phyloP scores from a whole-genome alignment of 2,888 invertebrate genomes.

The Andrena chrysosceles region DNA sequence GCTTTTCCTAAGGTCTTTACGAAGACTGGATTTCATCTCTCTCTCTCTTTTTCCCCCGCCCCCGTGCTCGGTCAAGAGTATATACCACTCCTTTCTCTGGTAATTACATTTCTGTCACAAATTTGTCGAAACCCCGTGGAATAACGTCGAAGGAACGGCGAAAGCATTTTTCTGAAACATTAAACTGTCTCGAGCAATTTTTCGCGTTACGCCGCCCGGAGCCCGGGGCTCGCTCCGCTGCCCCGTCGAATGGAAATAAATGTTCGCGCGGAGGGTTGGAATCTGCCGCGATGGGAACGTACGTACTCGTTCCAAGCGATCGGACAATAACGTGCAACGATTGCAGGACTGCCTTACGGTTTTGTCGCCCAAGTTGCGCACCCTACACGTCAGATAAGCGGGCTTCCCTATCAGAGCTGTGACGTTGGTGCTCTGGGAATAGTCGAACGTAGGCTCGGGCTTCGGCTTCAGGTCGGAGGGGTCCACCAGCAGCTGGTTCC shows the following conservation, averaged over 20 bases:
- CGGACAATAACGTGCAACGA: background rate
- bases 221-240: background rate
- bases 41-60: background rate
- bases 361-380: conserved; percentile 82
- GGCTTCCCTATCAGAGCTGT: conserved; percentile 83
- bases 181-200: conserved; percentile 39
- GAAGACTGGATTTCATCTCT: conserved; percentile 50
- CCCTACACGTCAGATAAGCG: conserved; percentile 83
- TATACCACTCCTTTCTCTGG: conserved; percentile 32
- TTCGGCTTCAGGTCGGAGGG: conserved; percentile 77
- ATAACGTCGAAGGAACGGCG: background rate
- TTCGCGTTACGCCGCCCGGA: conserved; percentile 2
- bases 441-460: conserved; percentile 82
- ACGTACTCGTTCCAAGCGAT: background rate
- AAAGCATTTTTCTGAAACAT: conserved; percentile 34
- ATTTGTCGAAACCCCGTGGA: conserved; percentile 39
- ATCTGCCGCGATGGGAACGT: background rate
- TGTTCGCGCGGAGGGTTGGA: background rate
- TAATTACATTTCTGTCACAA: conserved; percentile 51
- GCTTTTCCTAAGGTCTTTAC: conserved; percentile 69
- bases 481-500: conserved; percentile 82
- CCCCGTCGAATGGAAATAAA: conserved; percentile 20
- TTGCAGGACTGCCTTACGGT: conserved; percentile 76
- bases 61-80: conserved; percentile 37
- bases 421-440: conserved; percentile 80